A percentile compares a stretch with the other conserved stretches of the same genome.
These are phyloP conservation scores for Pagetopsis macropterus DNA, from an alignment of 2,797 vertebrate genomes.

Conservation along the genomic window DNA sequence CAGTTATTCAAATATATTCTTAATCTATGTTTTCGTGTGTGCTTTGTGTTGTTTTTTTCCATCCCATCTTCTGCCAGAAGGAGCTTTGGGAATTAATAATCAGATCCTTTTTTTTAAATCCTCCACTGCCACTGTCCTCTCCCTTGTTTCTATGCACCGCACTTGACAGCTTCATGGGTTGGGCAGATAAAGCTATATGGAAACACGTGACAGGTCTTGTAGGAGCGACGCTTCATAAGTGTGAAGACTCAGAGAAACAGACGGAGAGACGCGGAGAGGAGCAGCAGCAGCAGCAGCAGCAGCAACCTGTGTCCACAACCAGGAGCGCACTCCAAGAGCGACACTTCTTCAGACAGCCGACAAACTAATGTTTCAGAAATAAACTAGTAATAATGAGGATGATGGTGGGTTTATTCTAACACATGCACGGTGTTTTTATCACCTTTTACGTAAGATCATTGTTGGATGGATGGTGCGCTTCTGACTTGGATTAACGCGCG, in stretches of 20 bases:
- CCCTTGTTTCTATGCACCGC: conserved; percentile 50
- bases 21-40: not conserved
- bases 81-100: conserved; percentile 51
- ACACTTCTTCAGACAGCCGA: conserved; percentile 27
- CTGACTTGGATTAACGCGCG: conserved; percentile 78
- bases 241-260: conserved; percentile 62
- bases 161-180: conserved; percentile 64
- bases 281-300: conserved; percentile 34
- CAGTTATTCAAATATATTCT: not conserved
- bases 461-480: conserved; percentile 64
- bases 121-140: conserved; percentile 30
- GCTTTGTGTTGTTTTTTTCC: conserved; percentile 35
- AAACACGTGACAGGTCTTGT: conserved; percentile 78
- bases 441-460: conserved; percentile 40
- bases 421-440: conserved; percentile 17
- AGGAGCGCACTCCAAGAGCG: conserved; percentile 56
- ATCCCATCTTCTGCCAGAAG: conserved; percentile 23
- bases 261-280: conserved; percentile 62
- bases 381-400: not conserved
- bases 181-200: conserved; percentile 62
- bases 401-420: conserved; percentile 9
- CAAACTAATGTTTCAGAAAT: conserved; percentile 38
- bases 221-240: conserved; percentile 81
- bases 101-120: conserved; percentile 35
- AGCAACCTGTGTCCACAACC: conserved; percentile 48